Evolutionary conservation across 2,113 vertebrate genomes (phyloP), one percentile per base, ranked within the genome.

Genomic region (Xenopus laevis): DNA sequence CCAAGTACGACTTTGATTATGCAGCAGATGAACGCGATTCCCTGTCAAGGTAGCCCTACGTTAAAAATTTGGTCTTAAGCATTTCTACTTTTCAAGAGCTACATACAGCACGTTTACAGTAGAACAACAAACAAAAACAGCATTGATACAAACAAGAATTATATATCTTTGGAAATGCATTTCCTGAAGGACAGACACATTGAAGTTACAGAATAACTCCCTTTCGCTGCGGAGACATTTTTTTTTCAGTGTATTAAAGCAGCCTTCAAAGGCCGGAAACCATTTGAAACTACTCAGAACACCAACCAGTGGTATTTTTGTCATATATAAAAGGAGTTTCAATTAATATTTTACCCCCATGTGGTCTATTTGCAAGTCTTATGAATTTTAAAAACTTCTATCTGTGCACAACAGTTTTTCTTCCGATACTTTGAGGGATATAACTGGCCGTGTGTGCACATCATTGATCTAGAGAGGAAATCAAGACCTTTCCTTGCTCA

Each of bases 111-210:
- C 72, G 57, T n/a, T 50, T 45, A n/a, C 12, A 59, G 65, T 65
- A 18, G 4, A 66, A 74, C 7, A 16, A 17, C 23, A 46, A 0
- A 44, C 18, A 40, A 64, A 18, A 64, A 50, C 23, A 13, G 21
- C 64, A 44, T 4, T 58, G 12, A 17, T 11, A 65, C 3, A 46
- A 27, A 58, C 61, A 55, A 40, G 40, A 67, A 68, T 75, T 61
- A 75, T 57, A 67, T 18, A 75, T 75, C 72, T 75, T 75, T 75
- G 72, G 72, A 75, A 75, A 52, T 62, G 65, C 72, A 61, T 55
- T 68, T 75, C 72, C 65, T 75, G 72, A 75, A 75, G 72, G 72
- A 75, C 67, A 68, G 50, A 40, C 33, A 40, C 33, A 23, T 30
- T 71, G 55, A 66, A 68, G 55, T 44, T 30, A 21, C 21, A 62